phyloP scores from a whole-genome alignment of 2,888 invertebrate species.

The Reticulitermes lucifugus region DNA sequence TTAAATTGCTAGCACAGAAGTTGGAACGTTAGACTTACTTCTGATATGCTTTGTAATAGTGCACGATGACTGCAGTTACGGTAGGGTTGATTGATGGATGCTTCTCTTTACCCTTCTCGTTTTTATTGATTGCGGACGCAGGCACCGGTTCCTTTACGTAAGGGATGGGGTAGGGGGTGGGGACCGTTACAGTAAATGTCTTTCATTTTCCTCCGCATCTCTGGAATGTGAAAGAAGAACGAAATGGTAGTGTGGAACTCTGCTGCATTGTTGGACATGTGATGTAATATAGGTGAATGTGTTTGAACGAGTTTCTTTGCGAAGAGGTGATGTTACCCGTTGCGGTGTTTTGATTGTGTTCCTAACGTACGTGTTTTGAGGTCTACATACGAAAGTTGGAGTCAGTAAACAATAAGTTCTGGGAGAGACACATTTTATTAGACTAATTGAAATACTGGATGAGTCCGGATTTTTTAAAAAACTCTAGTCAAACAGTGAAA shows the following conservation, averaged over 20 bases:
- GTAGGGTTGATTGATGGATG: conserved; percentile 18
- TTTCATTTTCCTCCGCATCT: conserved; percentile 29
- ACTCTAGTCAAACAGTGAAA: no score
- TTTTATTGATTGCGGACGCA: conserved; percentile 23
- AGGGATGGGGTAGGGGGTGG: background rate
- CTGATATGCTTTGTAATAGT: background rate
- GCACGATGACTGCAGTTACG: conserved; percentile 5
- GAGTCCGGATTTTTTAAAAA: no score
- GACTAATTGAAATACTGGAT: no score
- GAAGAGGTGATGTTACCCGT: background rate
- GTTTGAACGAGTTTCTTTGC: background rate
- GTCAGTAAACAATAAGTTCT: no score
- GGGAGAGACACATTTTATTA: no score
- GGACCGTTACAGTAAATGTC: conserved; percentile 24
- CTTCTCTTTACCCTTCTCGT: background rate
- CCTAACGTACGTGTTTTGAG: no score
- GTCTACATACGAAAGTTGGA: no score
- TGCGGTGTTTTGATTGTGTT: background rate
- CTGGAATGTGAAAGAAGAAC: background rate
- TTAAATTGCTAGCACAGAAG: conserved; percentile 12
- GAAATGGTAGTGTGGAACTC: background rate
- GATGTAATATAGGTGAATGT: conserved; percentile 28
- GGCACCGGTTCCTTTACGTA: background rate
- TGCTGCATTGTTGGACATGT: conserved; percentile 16
- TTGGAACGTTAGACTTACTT: background rate